A percentile compares a stretch with the other conserved stretches of the same genome.
Conservation (phyloP, 2,888 invertebrate species). For the Conomelus anceps region DNA sequence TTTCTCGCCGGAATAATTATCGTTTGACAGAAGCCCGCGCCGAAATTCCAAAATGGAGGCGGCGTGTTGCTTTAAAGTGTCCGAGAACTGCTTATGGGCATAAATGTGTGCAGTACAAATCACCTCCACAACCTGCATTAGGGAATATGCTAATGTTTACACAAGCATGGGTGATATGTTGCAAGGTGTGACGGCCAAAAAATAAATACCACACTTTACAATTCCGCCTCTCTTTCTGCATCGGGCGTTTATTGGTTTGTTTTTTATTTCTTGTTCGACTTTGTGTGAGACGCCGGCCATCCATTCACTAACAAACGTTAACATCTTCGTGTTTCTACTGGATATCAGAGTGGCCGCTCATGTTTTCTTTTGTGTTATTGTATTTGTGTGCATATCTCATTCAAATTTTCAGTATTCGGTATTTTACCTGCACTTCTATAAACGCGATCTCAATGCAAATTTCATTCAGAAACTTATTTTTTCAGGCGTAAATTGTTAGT, state of each 20-base stretch:
- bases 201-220: neutral
- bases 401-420: too few species aligned
- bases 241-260: neutral
- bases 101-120: neutral
- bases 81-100: neutral
- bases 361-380: too few species aligned
- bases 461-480: too few species aligned
- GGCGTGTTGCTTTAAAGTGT: neutral
- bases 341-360: too few species aligned
- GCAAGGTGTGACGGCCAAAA: neutral
- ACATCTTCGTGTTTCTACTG: too few species aligned
- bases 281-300: too few species aligned
- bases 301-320: too few species aligned
- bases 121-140: neutral
- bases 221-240: neutral
- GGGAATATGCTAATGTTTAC: neutral
- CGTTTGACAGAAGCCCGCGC: neutral
- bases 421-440: too few species aligned
- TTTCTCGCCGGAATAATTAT: constrained; percentile 2
- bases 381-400: too few species aligned
- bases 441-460: too few species aligned
- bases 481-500: too few species aligned
- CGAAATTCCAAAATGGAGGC: neutral
- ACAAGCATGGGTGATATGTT: neutral
- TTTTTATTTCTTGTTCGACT: too few species aligned